Evolutionary conservation across 2,888 invertebrate species (phyloP), one percentile per base, ranked within the genome.

Genomic region (Theodoxus fluviatilis): DNA sequence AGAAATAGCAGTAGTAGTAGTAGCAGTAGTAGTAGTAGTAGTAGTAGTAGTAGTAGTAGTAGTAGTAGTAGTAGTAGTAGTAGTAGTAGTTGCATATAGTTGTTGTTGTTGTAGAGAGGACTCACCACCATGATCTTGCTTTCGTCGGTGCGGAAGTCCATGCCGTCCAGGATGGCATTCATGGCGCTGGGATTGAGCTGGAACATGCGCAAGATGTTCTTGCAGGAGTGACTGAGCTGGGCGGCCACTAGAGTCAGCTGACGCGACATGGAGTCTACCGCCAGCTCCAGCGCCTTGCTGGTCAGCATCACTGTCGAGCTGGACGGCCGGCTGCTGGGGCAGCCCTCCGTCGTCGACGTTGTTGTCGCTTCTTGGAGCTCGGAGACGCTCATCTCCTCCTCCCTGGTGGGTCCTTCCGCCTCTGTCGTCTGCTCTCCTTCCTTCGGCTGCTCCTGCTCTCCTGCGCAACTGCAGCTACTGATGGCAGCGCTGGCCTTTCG

Each of bases 121-220:
- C n/a, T n/a, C n/a, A n/a, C n/a, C n/a, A n/a, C n/a, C n/a, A n/a
- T n/a, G n/a, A n/a, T n/a, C n/a, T n/a, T n/a, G n/a, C n/a, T n/a
- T n/a, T n/a, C n/a, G n/a, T n/a, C n/a, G n/a, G n/a, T n/a, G n/a
- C n/a, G n/a, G n/a, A n/a, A n/a, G n/a, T n/a, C n/a, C n/a, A n/a
- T n/a, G n/a, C n/a, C n/a, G n/a, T n/a, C n/a, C n/a, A n/a, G n/a
- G 1, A 87, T 74, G 12, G 81, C 74, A 38, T 74, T 82, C 69
- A 81, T 76, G 28, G 84, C 85, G 28, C 82, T 72, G 22, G 83
- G 84, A 68, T 86, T 85, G 3, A 71, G n/a, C 18, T 73, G 69
- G 71, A 87, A 84, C 25, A 78, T 78, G 49, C 86, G 73, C 1
- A 87, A 73, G 37, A 87, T 78, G 67, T 82, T 85, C 72, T 84